Percentiles rank a stretch among this genome's conserved stretches.
Conservation (phyloP, 1,140 invertebrate genomes). For the Scylla paramamosain region DNA sequence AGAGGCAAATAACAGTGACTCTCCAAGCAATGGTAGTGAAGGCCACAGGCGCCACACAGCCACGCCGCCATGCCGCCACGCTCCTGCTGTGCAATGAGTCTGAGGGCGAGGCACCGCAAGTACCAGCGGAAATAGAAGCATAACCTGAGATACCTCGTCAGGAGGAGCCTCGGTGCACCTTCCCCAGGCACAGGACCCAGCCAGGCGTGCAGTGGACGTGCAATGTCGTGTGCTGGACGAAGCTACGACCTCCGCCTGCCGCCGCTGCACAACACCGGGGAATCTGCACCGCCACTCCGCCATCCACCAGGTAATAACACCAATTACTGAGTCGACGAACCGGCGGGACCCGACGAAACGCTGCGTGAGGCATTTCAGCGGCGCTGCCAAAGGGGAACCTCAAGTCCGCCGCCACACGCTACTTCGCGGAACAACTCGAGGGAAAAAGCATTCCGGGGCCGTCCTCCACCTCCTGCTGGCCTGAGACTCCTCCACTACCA, state of each 20-base stretch:
- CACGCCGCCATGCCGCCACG: not conserved
- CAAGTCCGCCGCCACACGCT: not conserved
- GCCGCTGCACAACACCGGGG: too few species aligned
- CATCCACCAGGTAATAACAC: not conserved
- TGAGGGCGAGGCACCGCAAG: too few species aligned
- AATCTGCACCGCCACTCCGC: not conserved
- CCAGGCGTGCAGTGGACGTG: too few species aligned
- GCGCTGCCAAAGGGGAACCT: not conserved
- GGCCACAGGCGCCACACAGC: not conserved
- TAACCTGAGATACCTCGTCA: too few species aligned
- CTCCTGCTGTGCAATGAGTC: not conserved
- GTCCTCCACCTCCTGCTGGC: not conserved
- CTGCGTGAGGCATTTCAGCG: not conserved
- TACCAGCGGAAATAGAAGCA: too few species aligned
- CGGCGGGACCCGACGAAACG: not conserved
- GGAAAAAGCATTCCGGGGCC: not conserved
- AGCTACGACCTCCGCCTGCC: too few species aligned
- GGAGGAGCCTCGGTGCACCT: too few species aligned
- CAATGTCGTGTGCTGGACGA: too few species aligned
- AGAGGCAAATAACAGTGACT: not conserved
- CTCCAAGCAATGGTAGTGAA: not conserved
- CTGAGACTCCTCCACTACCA: too few species aligned
- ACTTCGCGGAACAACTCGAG: not conserved
- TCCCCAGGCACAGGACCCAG: too few species aligned
- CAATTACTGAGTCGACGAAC: not conserved